Percentiles rank a stretch among this genome's conserved stretches.
These are phyloP conservation scores for Orthosia gothica DNA, from an alignment of 2,888 invertebrate genomes.

Conservation along the genomic window DNA sequence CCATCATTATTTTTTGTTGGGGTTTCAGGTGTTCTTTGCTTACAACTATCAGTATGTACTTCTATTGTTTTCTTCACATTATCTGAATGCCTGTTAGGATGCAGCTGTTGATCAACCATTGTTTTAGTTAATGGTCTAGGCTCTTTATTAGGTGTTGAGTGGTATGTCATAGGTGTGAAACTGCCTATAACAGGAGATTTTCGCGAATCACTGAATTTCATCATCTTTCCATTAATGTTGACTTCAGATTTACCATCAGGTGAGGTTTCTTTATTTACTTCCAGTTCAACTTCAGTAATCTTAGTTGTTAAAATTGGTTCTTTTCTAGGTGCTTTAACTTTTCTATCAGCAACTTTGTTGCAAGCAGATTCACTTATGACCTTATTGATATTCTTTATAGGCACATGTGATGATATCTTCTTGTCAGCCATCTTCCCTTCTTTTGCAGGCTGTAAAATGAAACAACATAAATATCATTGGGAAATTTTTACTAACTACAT, in stretches of 20 bases:
- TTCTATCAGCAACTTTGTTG: slow-evolving; percentile 78
- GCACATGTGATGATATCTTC: slow-evolving; percentile 78
- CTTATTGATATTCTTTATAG: slow-evolving; percentile 81
- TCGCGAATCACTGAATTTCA: slow-evolving; percentile 85
- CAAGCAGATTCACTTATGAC: slow-evolving; percentile 75
- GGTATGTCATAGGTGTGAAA: slow-evolving; percentile 86
- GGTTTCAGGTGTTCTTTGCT: slow-evolving; percentile 75
- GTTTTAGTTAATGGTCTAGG: slow-evolving; percentile 88
- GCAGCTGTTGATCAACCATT: slow-evolving; percentile 87
- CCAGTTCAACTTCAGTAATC: slow-evolving; percentile 68
- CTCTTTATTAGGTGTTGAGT: slow-evolving; percentile 89
- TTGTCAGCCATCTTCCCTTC: slow-evolving; percentile 75
- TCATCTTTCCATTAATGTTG: slow-evolving; percentile 84
- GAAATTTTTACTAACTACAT: not conserved
- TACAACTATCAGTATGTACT: slow-evolving; percentile 85
- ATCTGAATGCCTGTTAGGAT: slow-evolving; percentile 87
- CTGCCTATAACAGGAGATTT: slow-evolving; percentile 87
- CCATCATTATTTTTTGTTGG: slow-evolving; percentile 61
- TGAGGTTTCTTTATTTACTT: slow-evolving; percentile 72
- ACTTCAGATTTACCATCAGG: slow-evolving; percentile 79
- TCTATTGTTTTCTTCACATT: slow-evolving; percentile 88
- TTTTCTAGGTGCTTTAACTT: slow-evolving; percentile 70
- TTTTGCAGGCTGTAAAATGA: slow-evolving; percentile 81
- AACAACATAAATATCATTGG: slow-evolving; percentile 2
- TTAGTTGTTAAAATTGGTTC: slow-evolving; percentile 67